phyloP scores from a whole-genome alignment of 2,888 invertebrate species.

The Thymelicus sylvestris region DNA sequence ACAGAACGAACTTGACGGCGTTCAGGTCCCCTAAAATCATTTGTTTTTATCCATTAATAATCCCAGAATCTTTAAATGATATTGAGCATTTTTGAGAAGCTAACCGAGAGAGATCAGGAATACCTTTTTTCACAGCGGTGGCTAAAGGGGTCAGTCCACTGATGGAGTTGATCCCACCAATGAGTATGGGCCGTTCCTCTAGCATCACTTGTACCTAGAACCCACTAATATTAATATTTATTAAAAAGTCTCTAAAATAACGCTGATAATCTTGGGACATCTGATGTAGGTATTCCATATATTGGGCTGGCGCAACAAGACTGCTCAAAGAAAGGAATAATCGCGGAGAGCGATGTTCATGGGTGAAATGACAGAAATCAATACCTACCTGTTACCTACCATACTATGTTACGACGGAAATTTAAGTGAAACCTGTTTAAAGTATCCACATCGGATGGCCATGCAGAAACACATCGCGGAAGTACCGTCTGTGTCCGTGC shows the following conservation, averaged over 20 bases:
- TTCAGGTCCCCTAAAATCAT: slow-evolving; percentile 62
- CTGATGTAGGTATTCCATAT: no score
- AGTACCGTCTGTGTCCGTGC: slow-evolving; percentile 68
- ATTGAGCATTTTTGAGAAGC: no score
- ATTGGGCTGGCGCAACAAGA: no score
- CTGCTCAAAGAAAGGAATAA: no score
- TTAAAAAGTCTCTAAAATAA: no score
- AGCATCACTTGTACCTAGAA: slow-evolving; percentile 70
- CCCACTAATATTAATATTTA: no score
- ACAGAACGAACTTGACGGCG: slow-evolving; percentile 71
- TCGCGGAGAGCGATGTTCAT: no score
- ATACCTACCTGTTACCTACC: no score
- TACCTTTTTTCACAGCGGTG: slow-evolving; percentile 77
- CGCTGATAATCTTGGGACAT: no score
- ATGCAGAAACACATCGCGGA: slow-evolving; percentile 73
- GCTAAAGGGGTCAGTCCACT: slow-evolving; percentile 81
- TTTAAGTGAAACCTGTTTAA: slow-evolving; percentile 62
- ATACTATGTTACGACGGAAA: not conserved
- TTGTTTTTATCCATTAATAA: not conserved
- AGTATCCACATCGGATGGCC: slow-evolving; percentile 74
- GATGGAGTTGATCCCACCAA: slow-evolving; percentile 71
- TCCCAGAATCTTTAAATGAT: no score
- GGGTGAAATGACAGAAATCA: no score
- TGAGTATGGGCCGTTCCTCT: slow-evolving; percentile 73
- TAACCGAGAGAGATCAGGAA: not conserved